Evolutionary conservation across 2,797 vertebrate species (phyloP).

Genomic region (Crenuchus spilurus): DNA sequence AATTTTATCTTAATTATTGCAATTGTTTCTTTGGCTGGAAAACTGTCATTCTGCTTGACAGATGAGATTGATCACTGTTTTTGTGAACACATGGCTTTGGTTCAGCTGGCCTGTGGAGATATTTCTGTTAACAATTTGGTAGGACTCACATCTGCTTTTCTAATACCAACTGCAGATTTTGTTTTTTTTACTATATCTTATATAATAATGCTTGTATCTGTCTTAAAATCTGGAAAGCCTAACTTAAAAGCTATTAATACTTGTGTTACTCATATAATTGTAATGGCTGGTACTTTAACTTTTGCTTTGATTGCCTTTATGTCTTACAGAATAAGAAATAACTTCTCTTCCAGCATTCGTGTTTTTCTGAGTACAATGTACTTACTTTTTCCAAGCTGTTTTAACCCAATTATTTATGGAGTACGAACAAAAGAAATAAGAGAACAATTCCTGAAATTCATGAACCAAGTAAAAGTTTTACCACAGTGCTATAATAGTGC

Average conservation of each 20-base stretch:
- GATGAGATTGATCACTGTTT: slow-evolving; percentile 67
- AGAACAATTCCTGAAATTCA: slow-evolving; percentile 37
- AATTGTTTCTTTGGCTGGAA: slow-evolving; percentile 47
- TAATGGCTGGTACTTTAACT: slow-evolving; percentile 60
- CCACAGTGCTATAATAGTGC: not conserved
- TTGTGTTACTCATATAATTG: slow-evolving; percentile 66
- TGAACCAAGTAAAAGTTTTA: not conserved
- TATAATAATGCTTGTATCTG: slow-evolving; percentile 59
- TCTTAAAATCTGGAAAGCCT: slow-evolving; percentile 54
- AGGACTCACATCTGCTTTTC: slow-evolving; percentile 57
- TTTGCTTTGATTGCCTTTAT: slow-evolving; percentile 56
- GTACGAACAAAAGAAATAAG: slow-evolving; percentile 54
- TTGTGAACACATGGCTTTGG: slow-evolving; percentile 74
- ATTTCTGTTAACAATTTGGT: slow-evolving; percentile 39
- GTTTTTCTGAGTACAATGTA: slow-evolving; percentile 49
- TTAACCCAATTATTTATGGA: slow-evolving; percentile 56
- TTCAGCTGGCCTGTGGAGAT: slow-evolving; percentile 27
- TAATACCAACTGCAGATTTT: slow-evolving; percentile 62
- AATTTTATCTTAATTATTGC: slow-evolving; percentile 23
- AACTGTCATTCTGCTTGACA: slow-evolving; percentile 56
- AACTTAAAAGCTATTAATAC: slow-evolving; percentile 64
- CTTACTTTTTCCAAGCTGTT: slow-evolving; percentile 40
- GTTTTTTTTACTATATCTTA: slow-evolving; percentile 66
- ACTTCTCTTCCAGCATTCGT: slow-evolving; percentile 41
- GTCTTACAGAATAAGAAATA: slow-evolving; percentile 57